These are phyloP conservation scores for Antheraea yamamai DNA, from an alignment of 2,888 invertebrate genomes.

Conservation along the genomic window DNA sequence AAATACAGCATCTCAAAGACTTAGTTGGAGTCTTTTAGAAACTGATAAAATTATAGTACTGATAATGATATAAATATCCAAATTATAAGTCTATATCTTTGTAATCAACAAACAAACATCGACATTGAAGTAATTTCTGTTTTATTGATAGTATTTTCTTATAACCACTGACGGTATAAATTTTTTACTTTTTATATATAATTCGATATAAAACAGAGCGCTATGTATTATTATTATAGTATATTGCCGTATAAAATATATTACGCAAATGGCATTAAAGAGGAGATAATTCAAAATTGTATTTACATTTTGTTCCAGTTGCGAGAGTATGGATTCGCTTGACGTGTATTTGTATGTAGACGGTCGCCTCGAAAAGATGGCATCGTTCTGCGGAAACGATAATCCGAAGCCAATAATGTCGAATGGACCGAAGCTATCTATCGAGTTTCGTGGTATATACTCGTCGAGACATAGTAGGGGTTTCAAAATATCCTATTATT, in stretches of 20 bases:
- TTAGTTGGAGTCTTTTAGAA: no score
- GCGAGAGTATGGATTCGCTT: constrained; percentile 89
- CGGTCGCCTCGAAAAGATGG: constrained; percentile 92
- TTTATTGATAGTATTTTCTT: no score
- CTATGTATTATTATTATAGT: no score
- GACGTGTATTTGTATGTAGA: constrained; percentile 91
- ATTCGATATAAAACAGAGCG: no score
- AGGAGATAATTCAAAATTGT: neutral
- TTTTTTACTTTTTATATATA: no score
- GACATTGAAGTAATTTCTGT: no score
- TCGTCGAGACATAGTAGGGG: constrained; percentile 91
- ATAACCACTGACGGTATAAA: no score
- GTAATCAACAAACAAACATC: no score
- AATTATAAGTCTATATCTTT: no score
- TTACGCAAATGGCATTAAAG: neutral
- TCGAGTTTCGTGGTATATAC: constrained; percentile 91
- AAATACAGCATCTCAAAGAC: no score
- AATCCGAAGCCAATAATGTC: constrained; percentile 96
- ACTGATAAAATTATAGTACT: no score
- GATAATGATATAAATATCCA: no score
- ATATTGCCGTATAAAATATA: neutral
- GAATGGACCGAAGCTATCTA: constrained; percentile 90
- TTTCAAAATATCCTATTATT: constrained; percentile 93
- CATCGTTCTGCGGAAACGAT: constrained; percentile 92
- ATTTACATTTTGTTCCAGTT: constrained; percentile 80